Evolutionary conservation across 2,888 invertebrate genomes (phyloP).

Genomic region (Sicus ferrugineus): DNA sequence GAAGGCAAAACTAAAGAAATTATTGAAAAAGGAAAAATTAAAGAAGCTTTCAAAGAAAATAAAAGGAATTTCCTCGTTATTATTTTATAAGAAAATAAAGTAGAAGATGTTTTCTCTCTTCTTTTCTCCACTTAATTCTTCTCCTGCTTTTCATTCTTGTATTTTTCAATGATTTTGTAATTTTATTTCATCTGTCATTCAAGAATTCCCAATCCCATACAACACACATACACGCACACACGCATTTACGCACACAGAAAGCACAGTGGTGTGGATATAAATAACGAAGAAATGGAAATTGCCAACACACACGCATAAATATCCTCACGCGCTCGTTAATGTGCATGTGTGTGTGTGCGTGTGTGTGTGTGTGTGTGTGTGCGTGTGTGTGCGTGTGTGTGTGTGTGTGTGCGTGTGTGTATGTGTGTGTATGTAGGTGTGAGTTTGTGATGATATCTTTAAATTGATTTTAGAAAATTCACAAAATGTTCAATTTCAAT

Average conservation of each 20-base stretch:
- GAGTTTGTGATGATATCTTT: neutral
- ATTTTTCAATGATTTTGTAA: no score
- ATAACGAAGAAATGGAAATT: no score
- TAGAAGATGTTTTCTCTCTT: neutral
- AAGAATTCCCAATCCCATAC: no score
- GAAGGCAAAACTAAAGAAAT: neutral
- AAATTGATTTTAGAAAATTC: slow-evolving; percentile 4
- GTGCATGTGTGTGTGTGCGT: neutral
- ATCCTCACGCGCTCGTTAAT: no score
- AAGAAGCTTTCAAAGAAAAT: neutral
- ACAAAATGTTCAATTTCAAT: neutral
- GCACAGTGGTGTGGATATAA: no score
- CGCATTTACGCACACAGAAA: no score
- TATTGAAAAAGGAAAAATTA: neutral
- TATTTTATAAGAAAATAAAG: no score
- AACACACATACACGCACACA: no score
- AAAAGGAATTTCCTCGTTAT: no score
- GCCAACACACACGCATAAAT: no score
- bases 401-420: neutral
- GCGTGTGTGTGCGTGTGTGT: neutral
- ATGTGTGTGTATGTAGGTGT: neutral
- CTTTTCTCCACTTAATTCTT: neutral
- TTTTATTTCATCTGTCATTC: no score
- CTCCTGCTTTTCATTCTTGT: neutral
- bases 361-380: neutral